Base-by-base conservation (phyloP, 2,888 invertebrate species). In the Eilema depressum region DNA sequence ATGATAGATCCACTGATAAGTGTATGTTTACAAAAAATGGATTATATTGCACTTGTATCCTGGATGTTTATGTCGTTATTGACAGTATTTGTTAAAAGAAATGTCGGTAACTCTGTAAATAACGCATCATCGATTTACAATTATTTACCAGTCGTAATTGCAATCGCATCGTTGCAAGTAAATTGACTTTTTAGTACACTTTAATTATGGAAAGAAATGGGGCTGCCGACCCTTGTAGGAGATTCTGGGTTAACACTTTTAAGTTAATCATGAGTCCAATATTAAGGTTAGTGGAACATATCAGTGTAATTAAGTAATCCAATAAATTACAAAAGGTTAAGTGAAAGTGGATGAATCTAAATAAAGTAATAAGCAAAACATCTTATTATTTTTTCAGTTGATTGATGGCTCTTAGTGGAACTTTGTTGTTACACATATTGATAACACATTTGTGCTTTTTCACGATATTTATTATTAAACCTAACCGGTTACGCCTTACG, bases 261-360 rank as follows among this genome's bases (percentile, higher is more conserved):
- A 86, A 83, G 83, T 85, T 83, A 79, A 75, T 86, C 30, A 59
- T 84, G n/a, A 68, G 71, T 70, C 85, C 86, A 3, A 68, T 84
- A 47, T 56, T 83, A 83, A 89, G 88, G 91, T 91, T 81, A 26
- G 81, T 64, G n/a, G 11, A 1, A 53, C 53, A 12, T 53, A 53
- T 53, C 10, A 10, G 2, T n/a, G 0, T 41, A 41, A 37, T 17
- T 17, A 17, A 41, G 1, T 47, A 20, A 47, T 47, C 20, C 20
- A 7, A n/a, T 53, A 10, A 53, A 17, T 20, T 8, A 10, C 53
- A n/a, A 53, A 53, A n/a, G 37, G 2, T 8, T n/a, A 10, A 1
- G 53, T 53, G 2, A 53, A 53, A 53, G n/a, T 10, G 10, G 2
- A 20, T 20, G 8, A 53, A 10, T 10, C 7, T 10, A 2, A n/a